Conservation (phyloP, 2,888 invertebrate genomes). For the Dermolepida albohirtum region DNA sequence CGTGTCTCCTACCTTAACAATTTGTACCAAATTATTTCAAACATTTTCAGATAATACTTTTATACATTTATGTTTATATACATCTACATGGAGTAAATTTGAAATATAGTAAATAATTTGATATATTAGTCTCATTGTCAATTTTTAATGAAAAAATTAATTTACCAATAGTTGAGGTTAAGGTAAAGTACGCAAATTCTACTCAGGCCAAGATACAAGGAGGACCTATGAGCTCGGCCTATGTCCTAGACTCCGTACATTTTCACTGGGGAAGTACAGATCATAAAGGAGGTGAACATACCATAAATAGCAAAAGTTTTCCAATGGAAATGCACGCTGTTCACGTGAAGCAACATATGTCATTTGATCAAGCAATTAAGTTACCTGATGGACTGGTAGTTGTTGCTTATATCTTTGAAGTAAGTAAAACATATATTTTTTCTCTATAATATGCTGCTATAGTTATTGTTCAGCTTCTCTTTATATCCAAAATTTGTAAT, state of each 20-base stretch:
- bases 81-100: too few species aligned
- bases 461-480: too few species aligned
- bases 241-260: constrained; percentile 74
- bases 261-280: constrained; percentile 76
- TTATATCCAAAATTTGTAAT: too few species aligned
- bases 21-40: too few species aligned
- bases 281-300: constrained; percentile 75
- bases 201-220: constrained; percentile 54
- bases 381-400: constrained; percentile 44
- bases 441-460: too few species aligned
- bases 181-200: constrained; percentile 39
- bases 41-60: too few species aligned
- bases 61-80: too few species aligned
- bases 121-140: too few species aligned
- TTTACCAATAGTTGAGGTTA: constrained; percentile 42
- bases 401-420: constrained; percentile 50
- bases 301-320: constrained; percentile 68
- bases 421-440: constrained; percentile 14
- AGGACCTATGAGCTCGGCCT: constrained; percentile 72
- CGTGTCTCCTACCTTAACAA: too few species aligned
- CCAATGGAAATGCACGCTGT: constrained; percentile 76
- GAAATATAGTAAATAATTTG: too few species aligned
- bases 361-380: constrained; percentile 44
- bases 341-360: constrained; percentile 65
- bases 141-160: not conserved